Conservation (phyloP, 2,113 vertebrate genomes). For the Pristiophorus japonicus region DNA sequence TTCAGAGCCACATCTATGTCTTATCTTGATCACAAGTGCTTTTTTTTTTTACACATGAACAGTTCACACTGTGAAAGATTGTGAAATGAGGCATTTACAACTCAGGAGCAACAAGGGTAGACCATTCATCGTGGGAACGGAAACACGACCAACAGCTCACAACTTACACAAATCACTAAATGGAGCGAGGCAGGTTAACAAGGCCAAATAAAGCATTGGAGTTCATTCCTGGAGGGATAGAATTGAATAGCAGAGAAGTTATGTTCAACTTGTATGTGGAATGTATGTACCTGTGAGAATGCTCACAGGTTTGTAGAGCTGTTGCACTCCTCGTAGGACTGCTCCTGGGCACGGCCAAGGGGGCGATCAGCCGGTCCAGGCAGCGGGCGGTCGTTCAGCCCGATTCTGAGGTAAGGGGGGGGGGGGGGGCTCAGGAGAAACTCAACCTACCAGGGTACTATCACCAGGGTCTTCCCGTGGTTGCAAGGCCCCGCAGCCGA, state of each 20-base stretch:
- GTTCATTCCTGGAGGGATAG: not conserved
- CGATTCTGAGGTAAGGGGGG: no score
- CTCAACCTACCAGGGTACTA: constrained; percentile 9
- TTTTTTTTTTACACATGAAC: not conserved
- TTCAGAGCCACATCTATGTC: no score
- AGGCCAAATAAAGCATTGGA: not conserved
- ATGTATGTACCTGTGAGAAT: no score
- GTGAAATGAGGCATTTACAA: not conserved
- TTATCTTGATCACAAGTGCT: not conserved
- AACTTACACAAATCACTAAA: not conserved
- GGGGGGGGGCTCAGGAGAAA: no score
- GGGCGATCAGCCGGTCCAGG: no score
- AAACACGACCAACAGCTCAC: not conserved
- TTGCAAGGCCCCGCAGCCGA: constrained; percentile 26
- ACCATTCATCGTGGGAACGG: not conserved
- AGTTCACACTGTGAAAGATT: not conserved
- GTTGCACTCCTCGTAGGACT: no score
- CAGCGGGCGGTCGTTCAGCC: no score
- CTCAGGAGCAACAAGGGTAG: not conserved
- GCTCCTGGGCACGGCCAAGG: no score
- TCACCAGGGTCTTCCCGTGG: not conserved
- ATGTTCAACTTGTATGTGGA: not conserved
- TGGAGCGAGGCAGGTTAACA: not conserved
- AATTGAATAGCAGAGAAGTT: not conserved
- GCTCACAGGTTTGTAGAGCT: no score